Base-by-base conservation (phyloP, 2,888 invertebrate genomes). In the Dioctria linearis region DNA sequence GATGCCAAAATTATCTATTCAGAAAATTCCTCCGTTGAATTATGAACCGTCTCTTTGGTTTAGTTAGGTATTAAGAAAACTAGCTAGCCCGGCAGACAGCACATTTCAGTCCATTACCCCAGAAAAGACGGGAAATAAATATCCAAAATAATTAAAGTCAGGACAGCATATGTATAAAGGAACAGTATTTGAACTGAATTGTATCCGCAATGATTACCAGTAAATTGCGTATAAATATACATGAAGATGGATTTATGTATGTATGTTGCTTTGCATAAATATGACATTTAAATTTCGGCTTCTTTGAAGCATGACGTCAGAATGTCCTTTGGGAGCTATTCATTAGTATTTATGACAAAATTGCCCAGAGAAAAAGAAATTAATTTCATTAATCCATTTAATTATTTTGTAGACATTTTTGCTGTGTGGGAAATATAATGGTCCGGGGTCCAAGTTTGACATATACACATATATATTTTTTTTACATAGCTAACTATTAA, bases 311-410 rank as follows among this genome's bases (percentile, higher is more conserved):
- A 25, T 25, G 25, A 25, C 25, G 25, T 25, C 25, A 25, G 0
- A 25, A 73, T 39, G 73, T 73, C 73, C 59, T 57, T 59, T n/a
- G 37, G 73, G 73, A 73, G 57, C 73, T 40, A 57, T 59, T 73
- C 57, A 57, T 57, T 71, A 57, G 25, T 73, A 39, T 25, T 25
- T 37, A 13, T 54, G 57, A 73, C 42, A 71, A n/a, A 9, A 13
- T 57, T 39, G 13, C 43, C 5, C 8, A n/a, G 42, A n/a, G 57
- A 73, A 57, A 73, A 73, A 42, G 59, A 73, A 73, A 73, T 73
- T 73, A n/a, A 73, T 59, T 73, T 40, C 42, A 57, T 54, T 73
- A 51, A 37, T 73, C 59, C 73, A 73, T 73, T 73, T 73, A 73
- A 73, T 73, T 73, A 73, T 57, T 42, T 25, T 59, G 73, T 42